These are phyloP conservation scores for Alosa sapidissima DNA, from an alignment of 2,797 vertebrate species.

Conservation along the genomic window DNA sequence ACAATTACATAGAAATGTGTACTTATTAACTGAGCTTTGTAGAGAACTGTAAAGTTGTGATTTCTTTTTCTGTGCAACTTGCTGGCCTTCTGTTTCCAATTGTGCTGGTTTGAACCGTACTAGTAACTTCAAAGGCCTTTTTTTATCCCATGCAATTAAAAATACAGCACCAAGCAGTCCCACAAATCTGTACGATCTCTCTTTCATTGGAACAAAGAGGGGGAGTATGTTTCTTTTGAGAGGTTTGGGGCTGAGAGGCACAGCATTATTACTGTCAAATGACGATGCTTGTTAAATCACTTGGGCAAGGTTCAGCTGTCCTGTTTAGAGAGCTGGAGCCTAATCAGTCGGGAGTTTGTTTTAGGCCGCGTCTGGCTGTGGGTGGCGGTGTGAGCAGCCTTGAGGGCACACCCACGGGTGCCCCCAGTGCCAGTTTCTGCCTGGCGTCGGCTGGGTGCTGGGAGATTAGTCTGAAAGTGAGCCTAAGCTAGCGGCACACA, in stretches of 20 bases:
- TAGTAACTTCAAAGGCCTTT: neutral
- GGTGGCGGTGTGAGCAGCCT: neutral
- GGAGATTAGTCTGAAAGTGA: neutral
- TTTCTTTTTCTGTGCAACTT: neutral
- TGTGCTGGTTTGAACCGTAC: neutral
- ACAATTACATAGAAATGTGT: neutral
- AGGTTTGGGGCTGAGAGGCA: neutral
- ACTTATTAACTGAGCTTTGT: too few species aligned
- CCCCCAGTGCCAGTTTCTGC: neutral
- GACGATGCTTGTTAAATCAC: neutral
- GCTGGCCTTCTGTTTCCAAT: neutral
- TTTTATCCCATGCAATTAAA: neutral
- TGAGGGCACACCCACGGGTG: neutral
- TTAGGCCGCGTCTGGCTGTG: neutral
- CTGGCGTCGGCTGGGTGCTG: neutral
- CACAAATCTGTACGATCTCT: neutral
- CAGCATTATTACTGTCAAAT: constrained; percentile 17
- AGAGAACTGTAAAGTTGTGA: too few species aligned
- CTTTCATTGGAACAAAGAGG: neutral
- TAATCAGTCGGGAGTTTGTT: constrained; percentile 21
- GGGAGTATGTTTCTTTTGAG: neutral
- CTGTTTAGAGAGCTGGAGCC: neutral
- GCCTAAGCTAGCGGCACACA: neutral
- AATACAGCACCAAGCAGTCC: neutral
- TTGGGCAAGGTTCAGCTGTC: neutral